Evolutionary conservation across 2,113 vertebrate species (phyloP).

Genomic region (Eclectus roratus): DNA sequence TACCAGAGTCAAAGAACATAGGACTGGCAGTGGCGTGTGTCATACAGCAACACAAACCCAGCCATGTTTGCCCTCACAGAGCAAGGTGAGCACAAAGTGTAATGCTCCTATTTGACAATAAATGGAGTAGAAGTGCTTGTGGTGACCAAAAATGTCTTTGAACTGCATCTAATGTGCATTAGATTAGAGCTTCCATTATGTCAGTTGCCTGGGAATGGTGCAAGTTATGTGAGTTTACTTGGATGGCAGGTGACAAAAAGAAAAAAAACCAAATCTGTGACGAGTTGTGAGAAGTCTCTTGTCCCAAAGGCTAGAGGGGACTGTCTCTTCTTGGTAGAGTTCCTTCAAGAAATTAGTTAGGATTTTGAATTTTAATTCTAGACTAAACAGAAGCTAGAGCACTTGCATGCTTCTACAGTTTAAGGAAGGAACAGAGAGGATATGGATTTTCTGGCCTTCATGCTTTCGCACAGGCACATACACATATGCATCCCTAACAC

Average conservation of each 20-base stretch:
- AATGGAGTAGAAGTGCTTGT: slow-evolving; percentile 8
- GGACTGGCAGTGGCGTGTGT: neutral
- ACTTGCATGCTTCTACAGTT: neutral
- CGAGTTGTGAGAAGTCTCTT: neutral
- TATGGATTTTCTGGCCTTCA: neutral
- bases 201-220: neutral
- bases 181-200: neutral
- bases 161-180: neutral
- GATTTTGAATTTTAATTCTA: neutral
- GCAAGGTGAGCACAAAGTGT: neutral
- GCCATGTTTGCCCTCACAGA: neutral
- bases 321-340: neutral
- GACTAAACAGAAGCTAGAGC: neutral
- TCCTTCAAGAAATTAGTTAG: neutral
- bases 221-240: neutral
- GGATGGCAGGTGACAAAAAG: neutral
- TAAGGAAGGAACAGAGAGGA: neutral
- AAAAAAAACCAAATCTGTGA: neutral
- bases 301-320: neutral
- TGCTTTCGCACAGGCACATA: neutral
- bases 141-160: neutral
- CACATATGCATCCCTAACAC: neutral
- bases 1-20: neutral
- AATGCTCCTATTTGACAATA: neutral
- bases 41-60: neutral